Base-by-base conservation (phyloP, 2,113 vertebrate genomes). In the Oophaga pumilio region DNA sequence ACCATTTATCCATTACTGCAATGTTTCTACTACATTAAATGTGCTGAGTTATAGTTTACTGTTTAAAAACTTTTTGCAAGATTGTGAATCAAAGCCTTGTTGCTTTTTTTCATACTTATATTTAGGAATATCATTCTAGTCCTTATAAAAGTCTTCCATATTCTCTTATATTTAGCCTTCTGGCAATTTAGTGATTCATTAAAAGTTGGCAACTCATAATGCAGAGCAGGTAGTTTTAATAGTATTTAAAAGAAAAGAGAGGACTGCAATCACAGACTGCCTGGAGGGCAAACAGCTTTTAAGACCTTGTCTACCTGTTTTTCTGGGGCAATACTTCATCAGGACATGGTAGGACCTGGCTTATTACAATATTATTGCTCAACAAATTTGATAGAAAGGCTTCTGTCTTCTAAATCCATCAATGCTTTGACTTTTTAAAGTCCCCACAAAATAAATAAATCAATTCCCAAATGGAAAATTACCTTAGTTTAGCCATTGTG, bases 291-390 rank as follows among this genome's bases (percentile, higher is more conserved):
- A 88, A 88, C 73, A 68, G 81, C 87, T 83, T 88, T 82, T 59
- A 77, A 76, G 57, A 33, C 56, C 80, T 18, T 79, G 49, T 50
- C 66, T 69, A 52, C 79, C 85, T 28, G 79, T 88, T 88, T 26
- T 84, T 88, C 71, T 88, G 87, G 87, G 87, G 71, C 73, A 77
- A 28, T 66, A 69, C 81, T 84, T 88, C 49, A 88, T 76, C 59
- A 71, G 64, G 86, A 87, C 87, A 84, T 73, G 52, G 17, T 66
- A 77, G 57, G 59, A 76, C 73, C 81, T 56, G 69, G 80, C 80
- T 88, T 88, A 88, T 88, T 88, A 88, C 87, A 88, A 84, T 88
- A 76, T 88, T 88, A 88, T 84, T 84, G 87, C 87, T 88, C 81
- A 88, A 84, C 87, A 88, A 84, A 88, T 88, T 88, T 88, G 87